Evolutionary conservation across 2,888 invertebrate genomes (phyloP).

Genomic region (Morinoia aosen): DNA sequence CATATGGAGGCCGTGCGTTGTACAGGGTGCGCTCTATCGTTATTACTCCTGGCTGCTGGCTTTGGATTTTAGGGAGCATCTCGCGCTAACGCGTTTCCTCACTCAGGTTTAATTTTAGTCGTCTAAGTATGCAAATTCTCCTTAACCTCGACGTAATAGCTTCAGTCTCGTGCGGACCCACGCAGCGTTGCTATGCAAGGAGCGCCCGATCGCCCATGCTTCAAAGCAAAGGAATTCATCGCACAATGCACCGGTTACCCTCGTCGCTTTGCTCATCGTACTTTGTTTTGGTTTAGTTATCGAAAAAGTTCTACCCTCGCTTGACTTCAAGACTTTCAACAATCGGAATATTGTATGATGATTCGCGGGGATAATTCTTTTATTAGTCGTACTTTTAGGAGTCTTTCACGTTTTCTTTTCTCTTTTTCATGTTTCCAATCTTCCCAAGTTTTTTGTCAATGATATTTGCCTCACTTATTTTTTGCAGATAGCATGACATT

Average conservation of each 20-base stretch:
- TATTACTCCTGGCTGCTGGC: constrained; percentile 15
- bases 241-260: constrained; percentile 6
- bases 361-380: too few relatives aligned
- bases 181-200: constrained; percentile 44
- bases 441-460: not conserved
- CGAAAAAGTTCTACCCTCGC: not conserved
- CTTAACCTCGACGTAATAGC: constrained; percentile 49
- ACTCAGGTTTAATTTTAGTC: constrained; percentile 50
- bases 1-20: not conserved
- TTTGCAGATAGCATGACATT: not conserved
- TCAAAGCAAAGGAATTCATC: constrained; percentile 39
- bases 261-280: not conserved
- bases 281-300: constrained; percentile 2
- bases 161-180: constrained; percentile 39
- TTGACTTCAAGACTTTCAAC: not conserved
- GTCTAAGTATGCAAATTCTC: constrained; percentile 52
- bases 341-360: not conserved
- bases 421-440: not conserved
- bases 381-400: too few relatives aligned
- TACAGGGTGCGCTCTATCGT: not conserved
- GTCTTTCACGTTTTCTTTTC: not conserved
- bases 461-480: not conserved
- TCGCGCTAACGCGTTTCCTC: constrained; percentile 39
- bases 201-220: not conserved
- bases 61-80: constrained; percentile 43